Base-by-base conservation (phyloP, 2,797 vertebrate species). In the Chaenodraco wilsoni region DNA sequence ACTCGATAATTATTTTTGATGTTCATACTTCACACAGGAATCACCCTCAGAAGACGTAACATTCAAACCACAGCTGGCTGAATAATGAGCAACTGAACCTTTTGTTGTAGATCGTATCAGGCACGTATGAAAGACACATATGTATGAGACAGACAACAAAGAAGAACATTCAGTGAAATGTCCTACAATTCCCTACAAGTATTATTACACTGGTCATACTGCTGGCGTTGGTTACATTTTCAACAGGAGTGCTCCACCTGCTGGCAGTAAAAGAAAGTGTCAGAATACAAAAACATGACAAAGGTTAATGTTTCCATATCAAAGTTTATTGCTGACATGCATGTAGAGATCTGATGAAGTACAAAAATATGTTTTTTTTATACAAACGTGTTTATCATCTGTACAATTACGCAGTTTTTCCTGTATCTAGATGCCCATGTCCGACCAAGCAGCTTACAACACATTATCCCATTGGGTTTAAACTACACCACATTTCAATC, bases 261-360 rank as follows among this genome's bases (percentile, higher is more conserved):
- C 62, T 90, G 92, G 81, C n/a, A 5, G 27, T 2, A n/a, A 48
- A 6, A 8, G 41, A 5, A 74, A 64, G 12, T 9, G 16, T 9
- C 23, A 51, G 19, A 62, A 49, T 3, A 59, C 43, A 79, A 37
- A 65, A 10, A 74, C 56, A 37, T 4, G 33, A 79, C 63, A 63
- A 41, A 69, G 40, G 37, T 52, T 10, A 73, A 79, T 33, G 59
- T 89, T 94, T 94, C 92, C 91, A 94, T 96, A 96, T 91, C 93
- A 94, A 96, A 96, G 92, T 97, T 95, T 98, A 98, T 99, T 99
- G 97, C 97, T 95, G 94, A 97, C 97, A 97, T 98, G 97, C 97
- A 98, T 96, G 96, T 97, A 96, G 93, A 97, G 96, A 95, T 96
- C 92, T 79, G 95, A 96, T 96, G 95, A 95, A 95, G 96, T 98